Percentiles rank a stretch among this genome's conserved stretches.
phyloP scores from a whole-genome alignment of 37 sponge, comb jelly and placozoan species.

The Mnemiopsis leidyi region DNA sequence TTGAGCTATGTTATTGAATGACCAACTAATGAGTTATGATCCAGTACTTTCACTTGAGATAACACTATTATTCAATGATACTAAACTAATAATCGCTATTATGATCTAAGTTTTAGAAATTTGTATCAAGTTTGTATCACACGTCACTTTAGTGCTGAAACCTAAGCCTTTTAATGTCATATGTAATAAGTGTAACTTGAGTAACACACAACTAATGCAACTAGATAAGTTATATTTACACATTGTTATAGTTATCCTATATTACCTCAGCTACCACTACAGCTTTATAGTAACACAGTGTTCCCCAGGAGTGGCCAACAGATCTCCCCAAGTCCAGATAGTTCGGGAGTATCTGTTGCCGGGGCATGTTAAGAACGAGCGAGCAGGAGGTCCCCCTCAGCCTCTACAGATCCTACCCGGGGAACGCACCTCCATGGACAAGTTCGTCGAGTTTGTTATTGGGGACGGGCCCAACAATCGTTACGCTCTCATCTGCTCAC shows the following conservation, averaged over 20 bases:
- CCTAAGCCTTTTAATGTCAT: no score
- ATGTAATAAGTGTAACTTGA: background rate
- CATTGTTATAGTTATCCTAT: background rate
- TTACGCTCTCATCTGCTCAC: constrained; percentile 81
- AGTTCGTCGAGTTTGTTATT: constrained; percentile 84
- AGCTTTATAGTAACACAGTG: background rate
- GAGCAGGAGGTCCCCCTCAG: constrained; percentile 54
- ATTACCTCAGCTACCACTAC: background rate
- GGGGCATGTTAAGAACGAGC: constrained; percentile 53
- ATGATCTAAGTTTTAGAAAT: no score
- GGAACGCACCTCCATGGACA: constrained; percentile 42
- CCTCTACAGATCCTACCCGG: constrained; percentile 48
- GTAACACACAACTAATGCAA: no score
- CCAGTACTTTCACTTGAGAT: no score
- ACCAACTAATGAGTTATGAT: no score
- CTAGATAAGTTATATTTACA: no score
- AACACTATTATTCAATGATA: no score
- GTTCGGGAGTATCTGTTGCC: constrained; percentile 56
- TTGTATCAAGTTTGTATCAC: no score
- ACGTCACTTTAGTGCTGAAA: no score
- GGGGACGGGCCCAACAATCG: constrained; percentile 93
- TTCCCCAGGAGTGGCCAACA: constrained; percentile 56
- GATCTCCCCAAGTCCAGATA: constrained; percentile 59
- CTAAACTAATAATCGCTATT: no score
- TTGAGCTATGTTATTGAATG: no score